Conservation (phyloP, 2,888 invertebrate genomes). For the Masnerella sp. region DNA sequence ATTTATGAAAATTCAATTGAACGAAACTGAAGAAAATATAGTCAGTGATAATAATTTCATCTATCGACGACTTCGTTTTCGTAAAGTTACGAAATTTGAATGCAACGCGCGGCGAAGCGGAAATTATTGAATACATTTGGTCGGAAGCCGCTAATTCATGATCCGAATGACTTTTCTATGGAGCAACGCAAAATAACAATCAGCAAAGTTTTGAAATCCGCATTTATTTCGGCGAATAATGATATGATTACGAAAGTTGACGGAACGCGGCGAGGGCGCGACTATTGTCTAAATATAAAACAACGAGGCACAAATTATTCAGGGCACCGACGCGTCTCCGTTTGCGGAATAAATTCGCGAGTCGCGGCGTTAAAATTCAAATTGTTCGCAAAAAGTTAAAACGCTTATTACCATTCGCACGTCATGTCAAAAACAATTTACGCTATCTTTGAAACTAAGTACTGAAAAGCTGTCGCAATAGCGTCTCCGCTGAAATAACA, state of each 20-base stretch:
- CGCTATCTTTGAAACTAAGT: slow-evolving; percentile 28
- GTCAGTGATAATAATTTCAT: too few relatives aligned
- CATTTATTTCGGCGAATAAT: slow-evolving; percentile 4
- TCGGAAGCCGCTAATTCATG: too few relatives aligned
- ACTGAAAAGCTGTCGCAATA: slow-evolving; percentile 26
- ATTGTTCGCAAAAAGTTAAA: slow-evolving; percentile 13
- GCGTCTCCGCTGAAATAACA: slow-evolving; percentile 28
- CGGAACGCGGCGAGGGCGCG: background rate
- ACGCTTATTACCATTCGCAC: slow-evolving; percentile 19
- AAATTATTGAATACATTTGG: too few relatives aligned
- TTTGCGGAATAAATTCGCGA: slow-evolving; percentile 10
- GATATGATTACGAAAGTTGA: slow-evolving; percentile 8
- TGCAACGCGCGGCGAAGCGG: too few relatives aligned
- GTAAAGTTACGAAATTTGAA: too few relatives aligned
- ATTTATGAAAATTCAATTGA: too few relatives aligned
- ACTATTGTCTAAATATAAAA: slow-evolving; percentile 13
- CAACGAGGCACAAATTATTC: slow-evolving; percentile 9
- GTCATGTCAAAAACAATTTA: slow-evolving; percentile 33
- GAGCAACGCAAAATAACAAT: too few relatives aligned
- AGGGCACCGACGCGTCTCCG: background rate
- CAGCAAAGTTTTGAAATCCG: background rate
- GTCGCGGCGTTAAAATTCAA: slow-evolving; percentile 17
- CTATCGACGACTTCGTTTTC: too few relatives aligned
- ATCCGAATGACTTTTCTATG: too few relatives aligned
- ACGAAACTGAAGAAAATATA: too few relatives aligned